These are phyloP conservation scores for Lasioglossum leucozonium DNA, from an alignment of 2,888 invertebrate species.

Conservation along the genomic window DNA sequence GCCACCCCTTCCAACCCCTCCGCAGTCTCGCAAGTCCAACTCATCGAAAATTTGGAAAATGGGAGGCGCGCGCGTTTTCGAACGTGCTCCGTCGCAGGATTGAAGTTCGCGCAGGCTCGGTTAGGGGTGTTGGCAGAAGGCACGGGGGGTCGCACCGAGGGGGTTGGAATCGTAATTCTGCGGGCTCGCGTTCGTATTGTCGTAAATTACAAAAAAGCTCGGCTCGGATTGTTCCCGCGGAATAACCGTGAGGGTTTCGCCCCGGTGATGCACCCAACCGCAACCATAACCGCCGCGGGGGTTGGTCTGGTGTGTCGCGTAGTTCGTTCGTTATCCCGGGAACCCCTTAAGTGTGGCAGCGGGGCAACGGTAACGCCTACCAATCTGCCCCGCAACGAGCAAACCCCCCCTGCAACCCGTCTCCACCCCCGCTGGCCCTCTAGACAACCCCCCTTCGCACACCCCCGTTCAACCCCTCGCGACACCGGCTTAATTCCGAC, in stretches of 20 bases:
- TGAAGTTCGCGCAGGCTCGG: slow-evolving; percentile 45
- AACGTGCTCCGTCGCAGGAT: slow-evolving; percentile 38
- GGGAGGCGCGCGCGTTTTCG: neutral
- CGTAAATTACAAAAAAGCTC: slow-evolving; percentile 74
- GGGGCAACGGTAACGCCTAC: slow-evolving; percentile 80
- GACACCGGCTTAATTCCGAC: slow-evolving; percentile 67
- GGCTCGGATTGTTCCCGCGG: slow-evolving; percentile 66
- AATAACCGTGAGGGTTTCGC: slow-evolving; percentile 52
- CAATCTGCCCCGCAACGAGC: slow-evolving; percentile 76
- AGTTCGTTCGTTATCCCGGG: slow-evolving; percentile 67
- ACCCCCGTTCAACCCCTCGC: neutral
- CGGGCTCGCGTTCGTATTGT: slow-evolving; percentile 62
- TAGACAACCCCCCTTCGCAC: slow-evolving; percentile 11
- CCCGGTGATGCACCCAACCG: slow-evolving; percentile 2
- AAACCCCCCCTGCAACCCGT: slow-evolving; percentile 26
- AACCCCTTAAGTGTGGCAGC: slow-evolving; percentile 69
- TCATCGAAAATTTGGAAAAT: neutral
- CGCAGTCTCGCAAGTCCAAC: neutral
- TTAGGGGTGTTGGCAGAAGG: slow-evolving; percentile 16
- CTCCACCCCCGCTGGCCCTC: neutral
- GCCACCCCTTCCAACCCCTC: neutral
- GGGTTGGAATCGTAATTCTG: slow-evolving; percentile 54
- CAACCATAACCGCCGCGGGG: neutral
- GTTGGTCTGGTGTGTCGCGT: slow-evolving; percentile 6
- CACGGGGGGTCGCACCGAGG: neutral